Evolutionary conservation across 2,888 invertebrate genomes (phyloP), one percentile per base, ranked within the genome.

Genomic region (Papilio demoleus): DNA sequence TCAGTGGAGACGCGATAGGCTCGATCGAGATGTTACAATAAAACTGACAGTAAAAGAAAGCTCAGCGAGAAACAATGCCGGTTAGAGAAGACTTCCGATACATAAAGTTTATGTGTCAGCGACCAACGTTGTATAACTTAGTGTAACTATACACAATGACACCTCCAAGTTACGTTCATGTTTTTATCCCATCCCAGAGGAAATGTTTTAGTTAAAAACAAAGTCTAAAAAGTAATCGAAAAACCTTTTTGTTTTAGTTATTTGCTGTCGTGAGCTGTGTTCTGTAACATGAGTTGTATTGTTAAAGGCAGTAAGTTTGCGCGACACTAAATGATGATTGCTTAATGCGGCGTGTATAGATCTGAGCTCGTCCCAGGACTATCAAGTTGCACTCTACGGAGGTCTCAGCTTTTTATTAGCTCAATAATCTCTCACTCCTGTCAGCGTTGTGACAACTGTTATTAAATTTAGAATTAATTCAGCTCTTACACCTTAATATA

Each of bases 31-130:
- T 40, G 53, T 56, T 1, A 61, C 14, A 62, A 62, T 67, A 67
- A 67, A 62, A 56, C 8, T 34, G 67, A 24, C n/a, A 67, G 53
- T 67, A 67, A 67, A 67, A 67, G 38, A 61, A 67, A 67, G 61
- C 67, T 62, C 22, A 67, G 42, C 34, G 53, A 22, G 62, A 53
- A 61, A 62, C 61, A 62, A 67, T 56, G 67, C 31, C 19, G 12
- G 38, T 60, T 60, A 60, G 22, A 19, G 38, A 5, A 12, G 40
- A 53, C 19, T 67, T 67, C 67, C 53, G 67, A 61, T 31, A 50
- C 67, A 61, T 61, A 67, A 67, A 56, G 42, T 67, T 67, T 56
- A 40, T 67, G 61, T 62, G 14, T 22, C 12, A n/a, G 22, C 53
- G 61, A n/a, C 31, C 53, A 8, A 53, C 31, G 53, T 53, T n/a